A percentile compares a stretch with the other conserved stretches of the same genome.
Evolutionary conservation across 2,888 invertebrate genomes (phyloP).

Genomic region (Cyclophora punctaria): DNA sequence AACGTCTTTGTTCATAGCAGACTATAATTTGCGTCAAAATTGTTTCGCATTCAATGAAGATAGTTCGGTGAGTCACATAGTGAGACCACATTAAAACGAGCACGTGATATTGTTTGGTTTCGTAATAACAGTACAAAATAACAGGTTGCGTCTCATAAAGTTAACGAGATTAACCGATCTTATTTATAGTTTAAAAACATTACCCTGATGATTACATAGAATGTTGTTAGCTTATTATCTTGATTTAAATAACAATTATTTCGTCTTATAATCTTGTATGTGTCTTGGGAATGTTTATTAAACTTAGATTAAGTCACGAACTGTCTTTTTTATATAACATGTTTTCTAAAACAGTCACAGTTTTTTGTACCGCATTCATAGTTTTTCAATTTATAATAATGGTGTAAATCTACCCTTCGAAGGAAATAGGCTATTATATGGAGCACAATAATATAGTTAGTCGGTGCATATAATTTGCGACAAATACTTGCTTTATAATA

Average conservation of each 20-base stretch:
- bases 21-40: constrained; percentile 71
- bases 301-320: constrained; percentile 12
- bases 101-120: constrained; percentile 68
- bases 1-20: constrained; percentile 56
- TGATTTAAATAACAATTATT: not conserved
- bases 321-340: too few relatives aligned
- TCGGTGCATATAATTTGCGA: too few relatives aligned
- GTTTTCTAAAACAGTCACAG: too few relatives aligned
- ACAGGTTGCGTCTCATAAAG: constrained; percentile 52
- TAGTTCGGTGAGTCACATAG: constrained; percentile 46
- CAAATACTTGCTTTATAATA: too few relatives aligned
- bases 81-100: constrained; percentile 37
- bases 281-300: constrained; percentile 15
- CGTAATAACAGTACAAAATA: constrained; percentile 58
- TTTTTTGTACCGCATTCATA: too few relatives aligned
- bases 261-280: constrained; percentile 11
- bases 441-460: too few relatives aligned
- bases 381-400: too few relatives aligned
- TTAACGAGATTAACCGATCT: constrained; percentile 50
- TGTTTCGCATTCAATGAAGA: constrained; percentile 63
- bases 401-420: too few relatives aligned
- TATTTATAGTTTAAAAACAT: constrained; percentile 28
- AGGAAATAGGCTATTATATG: too few relatives aligned
- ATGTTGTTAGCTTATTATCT: too few relatives aligned
- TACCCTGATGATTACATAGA: constrained; percentile 1